Conservation (phyloP, 2,113 vertebrate species). For the Neotragus moschatus region DNA sequence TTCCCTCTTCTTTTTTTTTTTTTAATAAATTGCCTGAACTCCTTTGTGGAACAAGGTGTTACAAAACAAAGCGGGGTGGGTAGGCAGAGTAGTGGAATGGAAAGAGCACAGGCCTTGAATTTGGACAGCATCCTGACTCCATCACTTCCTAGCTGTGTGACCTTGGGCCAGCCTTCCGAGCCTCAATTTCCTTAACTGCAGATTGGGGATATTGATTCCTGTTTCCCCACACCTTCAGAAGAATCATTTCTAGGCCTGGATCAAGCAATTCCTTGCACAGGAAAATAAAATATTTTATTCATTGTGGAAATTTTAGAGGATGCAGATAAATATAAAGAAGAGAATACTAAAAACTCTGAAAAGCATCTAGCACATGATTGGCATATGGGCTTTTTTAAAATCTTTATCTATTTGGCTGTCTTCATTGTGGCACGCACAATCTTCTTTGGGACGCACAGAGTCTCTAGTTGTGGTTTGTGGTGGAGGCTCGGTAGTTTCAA, state of each 20-base stretch:
- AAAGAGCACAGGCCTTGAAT: neutral
- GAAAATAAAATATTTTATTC: neutral
- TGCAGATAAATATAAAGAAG: neutral
- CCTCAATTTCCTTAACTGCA: neutral
- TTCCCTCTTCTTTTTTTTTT: neutral
- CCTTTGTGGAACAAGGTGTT: neutral
- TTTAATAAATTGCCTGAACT: neutral
- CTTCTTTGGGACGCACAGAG: neutral
- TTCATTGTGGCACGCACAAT: neutral
- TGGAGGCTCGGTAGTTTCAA: neutral
- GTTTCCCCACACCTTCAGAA: neutral
- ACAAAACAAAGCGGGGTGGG: neutral
- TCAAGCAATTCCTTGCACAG: neutral
- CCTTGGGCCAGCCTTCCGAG: neutral
- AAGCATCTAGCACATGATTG: neutral
- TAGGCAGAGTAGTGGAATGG: neutral
- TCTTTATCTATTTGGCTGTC: neutral
- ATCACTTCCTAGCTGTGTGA: neutral
- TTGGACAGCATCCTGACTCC: neutral
- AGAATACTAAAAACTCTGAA: neutral
- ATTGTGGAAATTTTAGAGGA: neutral
- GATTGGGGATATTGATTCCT: neutral
- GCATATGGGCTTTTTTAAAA: neutral
- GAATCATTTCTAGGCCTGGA: neutral
- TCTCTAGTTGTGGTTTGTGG: neutral